Conservation (phyloP, 1,140 invertebrate species). For the Cydia fagiglandana region DNA sequence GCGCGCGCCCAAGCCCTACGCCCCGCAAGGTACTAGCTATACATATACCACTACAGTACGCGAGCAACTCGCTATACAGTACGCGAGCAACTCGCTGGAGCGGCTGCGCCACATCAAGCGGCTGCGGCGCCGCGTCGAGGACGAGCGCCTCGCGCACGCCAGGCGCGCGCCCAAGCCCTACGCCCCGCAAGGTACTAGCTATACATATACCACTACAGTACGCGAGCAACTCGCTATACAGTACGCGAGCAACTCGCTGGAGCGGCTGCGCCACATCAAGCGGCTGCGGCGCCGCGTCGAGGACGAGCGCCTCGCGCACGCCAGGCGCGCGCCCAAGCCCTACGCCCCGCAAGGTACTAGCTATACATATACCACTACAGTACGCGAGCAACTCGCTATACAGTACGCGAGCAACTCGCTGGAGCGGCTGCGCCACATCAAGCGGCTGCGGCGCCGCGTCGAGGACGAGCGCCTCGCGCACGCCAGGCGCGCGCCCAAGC, state of each 20-base stretch:
- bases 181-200: conserved; percentile 49
- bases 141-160: conserved; percentile 72
- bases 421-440: conserved; percentile 92
- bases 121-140: conserved; percentile 82
- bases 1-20: conserved; percentile 56
- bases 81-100: conserved; percentile 97
- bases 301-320: conserved; percentile 73
- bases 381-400: too few relatives aligned
- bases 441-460: conserved; percentile 85
- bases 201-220: too few relatives aligned
- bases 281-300: conserved; percentile 83
- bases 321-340: conserved; percentile 50
- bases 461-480: conserved; percentile 76
- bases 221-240: too few relatives aligned
- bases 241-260: conserved; percentile 97
- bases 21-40: conserved; percentile 46
- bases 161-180: conserved; percentile 54
- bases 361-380: too few relatives aligned
- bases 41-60: too few relatives aligned
- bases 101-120: conserved; percentile 93
- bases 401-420: conserved; percentile 97
- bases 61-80: too few relatives aligned
- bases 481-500: conserved; percentile 48
- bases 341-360: conserved; percentile 54
- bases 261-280: conserved; percentile 93